Evolutionary conservation across 2,113 vertebrate species (phyloP).

Genomic region (Oplegnathus fasciatus): DNA sequence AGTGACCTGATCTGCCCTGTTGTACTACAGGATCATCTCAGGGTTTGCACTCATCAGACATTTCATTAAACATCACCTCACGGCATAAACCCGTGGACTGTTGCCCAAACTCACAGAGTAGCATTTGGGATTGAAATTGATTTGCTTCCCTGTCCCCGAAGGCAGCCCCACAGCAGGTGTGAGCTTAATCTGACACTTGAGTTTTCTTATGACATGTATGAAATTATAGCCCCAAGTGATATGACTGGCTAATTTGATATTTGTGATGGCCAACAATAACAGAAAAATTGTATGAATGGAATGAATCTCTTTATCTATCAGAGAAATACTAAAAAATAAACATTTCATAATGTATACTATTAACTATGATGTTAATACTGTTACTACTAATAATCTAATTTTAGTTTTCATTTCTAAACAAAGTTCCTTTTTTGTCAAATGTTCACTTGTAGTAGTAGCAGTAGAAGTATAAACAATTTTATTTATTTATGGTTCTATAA

Average conservation of each 20-base stretch:
- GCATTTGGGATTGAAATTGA: constrained; percentile 24
- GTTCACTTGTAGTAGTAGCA: too few relatives aligned
- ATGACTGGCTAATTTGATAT: background rate
- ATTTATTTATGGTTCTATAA: background rate
- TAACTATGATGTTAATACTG: background rate
- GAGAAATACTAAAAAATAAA: background rate
- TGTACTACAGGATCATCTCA: background rate
- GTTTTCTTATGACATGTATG: background rate
- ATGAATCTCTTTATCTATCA: background rate
- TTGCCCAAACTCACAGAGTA: constrained; percentile 18
- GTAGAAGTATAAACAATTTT: too few relatives aligned
- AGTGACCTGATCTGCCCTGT: background rate
- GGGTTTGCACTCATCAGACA: constrained; percentile 15
- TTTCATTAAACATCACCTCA: constrained; percentile 47
- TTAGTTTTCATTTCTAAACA: background rate
- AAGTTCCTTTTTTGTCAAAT: background rate
- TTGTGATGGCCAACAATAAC: background rate
- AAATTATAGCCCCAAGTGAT: constrained; percentile 4
- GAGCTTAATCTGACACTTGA: background rate
- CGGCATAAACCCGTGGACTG: constrained; percentile 18
- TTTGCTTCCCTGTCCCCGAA: constrained; percentile 17
- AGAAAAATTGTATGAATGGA: background rate
- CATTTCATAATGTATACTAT: background rate
- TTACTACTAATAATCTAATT: background rate
- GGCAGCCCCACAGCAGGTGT: constrained; percentile 38